These are phyloP conservation scores for Malacoctenus gilli DNA, from an alignment of 2,797 vertebrate genomes.

Conservation along the genomic window DNA sequence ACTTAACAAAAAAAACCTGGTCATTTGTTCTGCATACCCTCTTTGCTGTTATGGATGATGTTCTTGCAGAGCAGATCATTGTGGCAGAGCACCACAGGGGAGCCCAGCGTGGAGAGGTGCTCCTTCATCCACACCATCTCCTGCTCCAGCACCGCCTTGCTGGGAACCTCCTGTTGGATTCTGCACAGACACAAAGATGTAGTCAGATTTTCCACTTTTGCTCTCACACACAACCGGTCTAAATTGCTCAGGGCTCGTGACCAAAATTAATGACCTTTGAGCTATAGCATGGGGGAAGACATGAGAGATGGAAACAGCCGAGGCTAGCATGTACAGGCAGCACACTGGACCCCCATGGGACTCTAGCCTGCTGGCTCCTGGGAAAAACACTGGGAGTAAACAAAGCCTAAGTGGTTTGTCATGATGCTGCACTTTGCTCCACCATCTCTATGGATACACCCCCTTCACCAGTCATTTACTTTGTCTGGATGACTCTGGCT, in stretches of 20 bases:
- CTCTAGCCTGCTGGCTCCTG: no score
- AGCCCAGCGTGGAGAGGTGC: slow-evolving; percentile 89
- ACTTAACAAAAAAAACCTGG: no score
- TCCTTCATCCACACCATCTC: slow-evolving; percentile 95
- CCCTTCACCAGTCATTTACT: no score
- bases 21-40: slow-evolving; percentile 76
- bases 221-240: background rate
- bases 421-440: background rate
- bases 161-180: slow-evolving; percentile 88
- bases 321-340: no score
- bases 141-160: slow-evolving; percentile 86
- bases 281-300: no score
- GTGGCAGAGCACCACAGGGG: slow-evolving; percentile 96
- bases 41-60: slow-evolving; percentile 90
- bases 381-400: slow-evolving; percentile 18
- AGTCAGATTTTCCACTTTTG: slow-evolving; percentile 3
- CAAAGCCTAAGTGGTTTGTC: slow-evolving; percentile 12
- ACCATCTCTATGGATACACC: slow-evolving; percentile 18
- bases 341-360: no score
- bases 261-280: slow-evolving; percentile 1
- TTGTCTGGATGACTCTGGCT: no score
- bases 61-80: slow-evolving; percentile 98
- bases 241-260: no score
- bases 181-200: slow-evolving; percentile 66
- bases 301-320: slow-evolving; percentile 28